Percentiles rank a stretch among this genome's conserved stretches.
phyloP scores from a whole-genome alignment of 2,888 invertebrate genomes.

The Drosophila paucipuncta region DNA sequence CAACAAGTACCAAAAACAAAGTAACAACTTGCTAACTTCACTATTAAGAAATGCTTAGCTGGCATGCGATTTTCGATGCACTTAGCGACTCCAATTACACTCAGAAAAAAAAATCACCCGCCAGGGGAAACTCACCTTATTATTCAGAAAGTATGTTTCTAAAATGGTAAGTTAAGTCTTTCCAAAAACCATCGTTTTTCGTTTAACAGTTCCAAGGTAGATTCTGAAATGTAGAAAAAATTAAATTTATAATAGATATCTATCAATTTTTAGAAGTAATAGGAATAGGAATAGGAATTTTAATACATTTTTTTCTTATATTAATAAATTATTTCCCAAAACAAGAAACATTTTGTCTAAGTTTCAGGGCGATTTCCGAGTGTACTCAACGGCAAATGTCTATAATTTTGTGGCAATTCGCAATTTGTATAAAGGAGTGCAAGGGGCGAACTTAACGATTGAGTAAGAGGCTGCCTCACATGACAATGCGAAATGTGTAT shows the following conservation, averaged over 20 bases:
- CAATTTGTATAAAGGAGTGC: background rate
- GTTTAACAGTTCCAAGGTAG: background rate
- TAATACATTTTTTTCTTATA: background rate
- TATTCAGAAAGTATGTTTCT: background rate
- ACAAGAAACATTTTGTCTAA: background rate
- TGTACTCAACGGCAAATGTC: slow-evolving; percentile 32
- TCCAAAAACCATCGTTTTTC: background rate
- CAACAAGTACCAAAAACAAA: slow-evolving; percentile 13
- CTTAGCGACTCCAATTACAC: background rate
- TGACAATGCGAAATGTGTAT: slow-evolving; percentile 6
- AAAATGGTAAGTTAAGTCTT: background rate
- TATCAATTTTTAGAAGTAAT: too few relatives aligned
- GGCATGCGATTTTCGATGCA: slow-evolving; percentile 36
- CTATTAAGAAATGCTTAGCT: slow-evolving; percentile 22
- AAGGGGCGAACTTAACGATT: slow-evolving; percentile 16
- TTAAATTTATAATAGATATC: background rate
- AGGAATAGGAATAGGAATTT: background rate
- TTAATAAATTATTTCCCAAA: background rate
- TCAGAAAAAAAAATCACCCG: background rate
- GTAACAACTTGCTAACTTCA: slow-evolving; percentile 27
- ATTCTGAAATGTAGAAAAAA: background rate
- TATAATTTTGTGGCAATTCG: slow-evolving; percentile 45
- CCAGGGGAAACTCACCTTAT: background rate
- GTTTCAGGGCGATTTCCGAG: background rate
- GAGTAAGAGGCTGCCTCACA: slow-evolving; percentile 36